Evolutionary conservation across 2,113 vertebrate genomes (phyloP).

Genomic region (Erythrocercus mccallii): DNA sequence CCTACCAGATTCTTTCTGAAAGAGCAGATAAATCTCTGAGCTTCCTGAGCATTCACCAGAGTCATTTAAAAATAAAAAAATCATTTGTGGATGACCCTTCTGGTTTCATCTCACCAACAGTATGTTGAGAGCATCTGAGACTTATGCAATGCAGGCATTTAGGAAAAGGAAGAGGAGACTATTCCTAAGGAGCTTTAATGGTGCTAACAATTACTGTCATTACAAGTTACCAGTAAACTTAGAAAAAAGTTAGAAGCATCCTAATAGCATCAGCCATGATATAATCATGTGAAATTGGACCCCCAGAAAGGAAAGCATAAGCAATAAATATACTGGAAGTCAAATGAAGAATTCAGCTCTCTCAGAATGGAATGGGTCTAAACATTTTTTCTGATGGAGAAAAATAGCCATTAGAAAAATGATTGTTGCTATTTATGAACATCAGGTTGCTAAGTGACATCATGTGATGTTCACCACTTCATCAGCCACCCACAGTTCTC

Average conservation of each 20-base stretch:
- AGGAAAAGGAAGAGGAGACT: not conserved
- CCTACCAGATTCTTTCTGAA: not conserved
- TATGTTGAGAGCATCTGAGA: not conserved
- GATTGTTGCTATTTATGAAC: constrained; percentile 73
- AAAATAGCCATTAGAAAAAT: constrained; percentile 56
- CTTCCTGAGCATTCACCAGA: not conserved
- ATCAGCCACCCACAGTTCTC: constrained; percentile 62
- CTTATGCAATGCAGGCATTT: not conserved
- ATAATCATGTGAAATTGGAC: constrained; percentile 8
- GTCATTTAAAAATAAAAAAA: not conserved
- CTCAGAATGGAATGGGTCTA: constrained; percentile 8
- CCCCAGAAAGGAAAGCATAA: not conserved
- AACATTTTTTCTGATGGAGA: constrained; percentile 51
- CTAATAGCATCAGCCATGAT: constrained; percentile 12
- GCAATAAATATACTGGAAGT: constrained; percentile 32
- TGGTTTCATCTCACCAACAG: not conserved
- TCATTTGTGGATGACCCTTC: not conserved
- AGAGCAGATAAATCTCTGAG: not conserved
- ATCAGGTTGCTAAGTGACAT: constrained; percentile 76
- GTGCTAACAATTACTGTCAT: not conserved
- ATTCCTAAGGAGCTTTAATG: not conserved
- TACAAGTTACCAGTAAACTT: constrained; percentile 6
- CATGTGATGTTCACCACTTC: constrained; percentile 44
- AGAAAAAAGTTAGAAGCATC: constrained; percentile 31
- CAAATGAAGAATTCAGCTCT: constrained; percentile 3